Evolutionary conservation across 2,797 vertebrate species (phyloP).

Genomic region (Psittacula echo): DNA sequence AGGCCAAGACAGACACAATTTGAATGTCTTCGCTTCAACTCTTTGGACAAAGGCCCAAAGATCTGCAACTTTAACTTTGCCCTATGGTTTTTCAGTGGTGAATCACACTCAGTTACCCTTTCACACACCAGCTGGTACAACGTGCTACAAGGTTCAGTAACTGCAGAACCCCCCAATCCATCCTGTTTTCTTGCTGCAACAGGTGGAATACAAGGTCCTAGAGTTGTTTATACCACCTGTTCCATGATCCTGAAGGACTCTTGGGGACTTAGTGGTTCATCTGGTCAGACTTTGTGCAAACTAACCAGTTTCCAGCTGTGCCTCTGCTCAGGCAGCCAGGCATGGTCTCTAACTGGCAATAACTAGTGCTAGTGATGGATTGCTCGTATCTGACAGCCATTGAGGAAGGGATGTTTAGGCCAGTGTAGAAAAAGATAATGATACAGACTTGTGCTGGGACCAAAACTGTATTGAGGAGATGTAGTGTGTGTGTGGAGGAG

Average conservation of each 20-base stretch:
- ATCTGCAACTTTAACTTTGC: neutral
- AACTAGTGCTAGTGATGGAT: neutral
- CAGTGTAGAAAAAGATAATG: neutral
- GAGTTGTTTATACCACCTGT: neutral
- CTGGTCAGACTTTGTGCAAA: neutral
- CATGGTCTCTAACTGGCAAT: rapidly evolving
- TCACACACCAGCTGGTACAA: neutral
- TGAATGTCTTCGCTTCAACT: neutral
- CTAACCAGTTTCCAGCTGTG: neutral
- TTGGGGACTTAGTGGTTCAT: neutral
- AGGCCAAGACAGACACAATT: neutral
- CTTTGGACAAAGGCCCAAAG: neutral
- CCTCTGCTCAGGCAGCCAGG: neutral
- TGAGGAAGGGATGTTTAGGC: neutral
- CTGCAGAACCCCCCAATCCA: neutral
- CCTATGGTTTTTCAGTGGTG: neutral
- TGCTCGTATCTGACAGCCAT: neutral
- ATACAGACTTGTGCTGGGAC: neutral
- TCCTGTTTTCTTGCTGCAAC: neutral
- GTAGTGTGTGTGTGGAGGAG: rapidly evolving
- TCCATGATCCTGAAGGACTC: neutral
- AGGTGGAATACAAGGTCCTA: neutral
- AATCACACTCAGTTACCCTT: neutral
- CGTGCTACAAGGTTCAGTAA: neutral
- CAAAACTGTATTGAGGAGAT: neutral